Conservation (phyloP, 2,113 vertebrate genomes). For the Terrapene triunguis region DNA sequence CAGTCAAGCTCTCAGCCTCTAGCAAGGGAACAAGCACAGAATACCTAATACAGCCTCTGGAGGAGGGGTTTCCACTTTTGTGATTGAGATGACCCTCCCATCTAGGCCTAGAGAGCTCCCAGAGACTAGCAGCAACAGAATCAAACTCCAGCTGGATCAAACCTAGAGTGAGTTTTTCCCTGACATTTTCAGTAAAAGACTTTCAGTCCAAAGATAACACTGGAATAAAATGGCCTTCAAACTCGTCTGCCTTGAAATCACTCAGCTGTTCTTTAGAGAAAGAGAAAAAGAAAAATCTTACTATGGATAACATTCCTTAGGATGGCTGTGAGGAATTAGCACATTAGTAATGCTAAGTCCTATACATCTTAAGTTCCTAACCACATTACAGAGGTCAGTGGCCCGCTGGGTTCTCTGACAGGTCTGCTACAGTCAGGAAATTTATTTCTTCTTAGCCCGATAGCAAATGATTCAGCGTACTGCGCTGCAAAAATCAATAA, state of each 20-base stretch:
- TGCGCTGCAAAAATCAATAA: background rate
- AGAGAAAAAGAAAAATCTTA: background rate
- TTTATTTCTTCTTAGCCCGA: background rate
- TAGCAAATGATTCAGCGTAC: background rate
- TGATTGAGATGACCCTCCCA: background rate
- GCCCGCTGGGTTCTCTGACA: background rate
- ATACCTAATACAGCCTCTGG: accelerated
- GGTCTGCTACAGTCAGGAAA: background rate
- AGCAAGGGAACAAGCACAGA: background rate
- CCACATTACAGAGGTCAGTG: background rate
- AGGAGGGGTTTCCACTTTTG: background rate
- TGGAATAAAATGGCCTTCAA: background rate
- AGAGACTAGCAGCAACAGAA: background rate
- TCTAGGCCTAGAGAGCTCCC: background rate
- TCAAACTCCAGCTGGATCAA: background rate
- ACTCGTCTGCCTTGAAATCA: background rate
- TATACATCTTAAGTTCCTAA: background rate
- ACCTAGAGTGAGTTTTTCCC: background rate
- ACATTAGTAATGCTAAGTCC: accelerated
- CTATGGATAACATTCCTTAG: background rate
- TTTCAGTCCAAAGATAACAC: background rate
- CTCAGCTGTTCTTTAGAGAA: background rate
- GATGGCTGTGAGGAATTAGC: background rate
- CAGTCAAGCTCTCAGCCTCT: background rate
- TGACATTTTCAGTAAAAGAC: background rate